A percentile compares a stretch with the other conserved stretches of the same genome.
phyloP scores from a whole-genome alignment of 2,888 invertebrate genomes.

The Herminia tarsipennalis region DNA sequence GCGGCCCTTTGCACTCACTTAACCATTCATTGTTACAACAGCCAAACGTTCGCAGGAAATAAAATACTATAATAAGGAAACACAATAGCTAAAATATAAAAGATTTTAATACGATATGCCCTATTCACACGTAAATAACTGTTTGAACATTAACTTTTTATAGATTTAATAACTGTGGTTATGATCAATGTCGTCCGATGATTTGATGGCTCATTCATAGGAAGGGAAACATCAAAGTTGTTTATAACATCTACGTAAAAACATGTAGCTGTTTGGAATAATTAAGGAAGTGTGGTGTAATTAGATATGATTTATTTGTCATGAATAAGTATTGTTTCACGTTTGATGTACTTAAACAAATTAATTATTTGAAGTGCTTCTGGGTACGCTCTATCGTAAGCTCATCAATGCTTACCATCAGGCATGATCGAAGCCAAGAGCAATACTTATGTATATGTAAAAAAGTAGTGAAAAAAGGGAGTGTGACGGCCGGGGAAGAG shows the following conservation, averaged over 20 bases:
- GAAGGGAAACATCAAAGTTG: conserved; percentile 1
- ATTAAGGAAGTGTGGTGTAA: not conserved
- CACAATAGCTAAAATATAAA: conserved; percentile 18
- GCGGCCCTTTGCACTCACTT: not conserved
- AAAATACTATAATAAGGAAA: conserved; percentile 24
- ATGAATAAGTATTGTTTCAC: no score
- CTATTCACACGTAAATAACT: conserved; percentile 22
- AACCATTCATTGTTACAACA: conserved; percentile 1
- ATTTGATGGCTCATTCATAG: conserved; percentile 4
- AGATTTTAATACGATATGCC: conserved; percentile 18
- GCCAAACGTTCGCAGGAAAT: conserved; percentile 14
- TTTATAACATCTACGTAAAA: not conserved
- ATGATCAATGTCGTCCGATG: conserved; percentile 10
- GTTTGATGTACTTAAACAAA: not conserved
- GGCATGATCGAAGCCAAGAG: no score
- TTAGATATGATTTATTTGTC: not conserved
- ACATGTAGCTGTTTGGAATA: not conserved
- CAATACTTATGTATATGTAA: no score
- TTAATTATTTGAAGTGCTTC: no score
- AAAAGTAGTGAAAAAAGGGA: no score
- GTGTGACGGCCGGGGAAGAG: no score
- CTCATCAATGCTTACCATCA: no score
- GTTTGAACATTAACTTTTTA: conserved; percentile 23
- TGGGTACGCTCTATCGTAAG: no score
- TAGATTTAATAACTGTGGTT: conserved; percentile 11